Conservation (phyloP, 1,140 invertebrate genomes). For the Lepidurus arcticus region DNA sequence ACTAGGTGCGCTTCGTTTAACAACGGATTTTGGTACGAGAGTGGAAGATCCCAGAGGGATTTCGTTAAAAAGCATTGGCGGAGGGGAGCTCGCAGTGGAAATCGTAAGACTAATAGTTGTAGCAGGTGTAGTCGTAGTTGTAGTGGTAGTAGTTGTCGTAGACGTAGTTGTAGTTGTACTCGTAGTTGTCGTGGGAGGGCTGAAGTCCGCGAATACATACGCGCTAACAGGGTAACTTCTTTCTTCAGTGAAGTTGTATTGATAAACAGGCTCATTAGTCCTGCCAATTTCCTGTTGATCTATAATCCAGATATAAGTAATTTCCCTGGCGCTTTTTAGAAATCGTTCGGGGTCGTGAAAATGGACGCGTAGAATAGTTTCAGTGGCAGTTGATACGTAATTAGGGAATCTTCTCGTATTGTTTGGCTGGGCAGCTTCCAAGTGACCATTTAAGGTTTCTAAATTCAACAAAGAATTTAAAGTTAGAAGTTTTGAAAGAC, state of each 20-base stretch:
- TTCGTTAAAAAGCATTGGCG: not conserved
- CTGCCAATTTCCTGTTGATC: constrained; percentile 25
- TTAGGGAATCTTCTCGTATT: not conserved
- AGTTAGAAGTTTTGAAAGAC: not conserved
- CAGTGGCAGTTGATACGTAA: constrained; percentile 30
- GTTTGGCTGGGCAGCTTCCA: constrained; percentile 19
- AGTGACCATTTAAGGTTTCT: constrained; percentile 33
- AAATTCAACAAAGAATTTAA: not conserved
- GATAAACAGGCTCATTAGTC: constrained; percentile 25
- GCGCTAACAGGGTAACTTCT: constrained; percentile 25
- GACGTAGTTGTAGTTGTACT: constrained; percentile 31
- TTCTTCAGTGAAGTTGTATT: constrained; percentile 33
- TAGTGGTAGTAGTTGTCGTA: constrained; percentile 30
- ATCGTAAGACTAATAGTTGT: constrained; percentile 3
- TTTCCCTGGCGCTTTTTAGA: constrained; percentile 10
- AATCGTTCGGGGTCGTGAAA: constrained; percentile 33
- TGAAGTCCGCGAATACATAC: constrained; percentile 28
- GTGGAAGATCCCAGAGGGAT: not conserved
- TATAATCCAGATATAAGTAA: constrained; percentile 27
- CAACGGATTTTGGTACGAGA: not conserved
- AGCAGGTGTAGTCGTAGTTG: constrained; percentile 27
- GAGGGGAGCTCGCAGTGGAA: not conserved
- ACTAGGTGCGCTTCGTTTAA: not conserved
- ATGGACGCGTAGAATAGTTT: constrained; percentile 26
- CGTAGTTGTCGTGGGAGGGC: constrained; percentile 30